Percentiles rank a stretch among this genome's conserved stretches.
Conservation (phyloP, 2,113 vertebrate genomes). For the Tragelaphus buxtoni region DNA sequence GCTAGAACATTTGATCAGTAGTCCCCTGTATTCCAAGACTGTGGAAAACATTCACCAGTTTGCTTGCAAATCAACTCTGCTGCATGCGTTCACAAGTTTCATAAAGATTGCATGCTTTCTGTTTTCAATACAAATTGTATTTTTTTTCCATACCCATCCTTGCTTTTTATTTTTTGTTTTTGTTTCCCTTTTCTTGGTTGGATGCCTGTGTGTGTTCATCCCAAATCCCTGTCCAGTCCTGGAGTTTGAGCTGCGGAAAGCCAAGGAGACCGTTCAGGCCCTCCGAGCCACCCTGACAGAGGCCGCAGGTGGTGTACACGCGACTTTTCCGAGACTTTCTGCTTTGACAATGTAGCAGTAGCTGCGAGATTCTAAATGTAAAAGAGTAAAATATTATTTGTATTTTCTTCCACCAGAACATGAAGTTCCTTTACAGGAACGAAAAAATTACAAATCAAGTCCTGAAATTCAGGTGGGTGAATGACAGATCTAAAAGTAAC, state of each 20-base stretch:
- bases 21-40: conserved; percentile 64
- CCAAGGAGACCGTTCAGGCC: conserved; percentile 99
- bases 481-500: conserved; percentile 39
- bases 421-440: conserved; percentile 96
- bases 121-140: conserved; percentile 86
- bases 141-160: conserved; percentile 95
- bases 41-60: conserved; percentile 85
- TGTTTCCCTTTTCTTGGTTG: conserved; percentile 96
- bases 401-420: conserved; percentile 85
- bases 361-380: conserved; percentile 63
- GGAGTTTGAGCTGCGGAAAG: conserved; percentile 99
- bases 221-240: conserved; percentile 99
- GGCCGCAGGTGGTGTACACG: conserved; percentile 99
- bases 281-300: conserved; percentile 99
- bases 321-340: conserved; percentile 89
- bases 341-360: conserved; percentile 82
- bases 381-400: conserved; percentile 73
- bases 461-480: conserved; percentile 98
- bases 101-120: conserved; percentile 90
- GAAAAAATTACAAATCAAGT: conserved; percentile 98
- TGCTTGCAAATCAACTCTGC: conserved; percentile 95
- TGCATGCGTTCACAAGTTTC: conserved; percentile 94
- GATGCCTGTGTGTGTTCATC: conserved; percentile 96
- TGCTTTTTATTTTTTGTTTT: conserved; percentile 96
- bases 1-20: conserved; percentile 80